phyloP scores from a whole-genome alignment of 2,113 vertebrate genomes.

The Rhinolophus sinicus region DNA sequence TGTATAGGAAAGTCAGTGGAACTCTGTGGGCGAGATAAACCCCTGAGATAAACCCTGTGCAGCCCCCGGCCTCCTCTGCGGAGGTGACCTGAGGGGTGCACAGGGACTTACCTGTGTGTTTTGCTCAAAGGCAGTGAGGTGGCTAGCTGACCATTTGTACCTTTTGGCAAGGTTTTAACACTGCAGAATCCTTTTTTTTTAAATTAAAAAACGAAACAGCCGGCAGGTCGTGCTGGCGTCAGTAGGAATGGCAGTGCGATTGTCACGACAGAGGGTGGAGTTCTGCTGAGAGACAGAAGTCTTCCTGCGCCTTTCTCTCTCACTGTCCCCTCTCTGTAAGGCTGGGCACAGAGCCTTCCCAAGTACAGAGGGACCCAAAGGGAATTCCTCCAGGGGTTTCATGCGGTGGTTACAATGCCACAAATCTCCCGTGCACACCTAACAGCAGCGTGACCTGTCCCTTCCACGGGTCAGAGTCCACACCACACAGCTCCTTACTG shows the following conservation, averaged over 20 bases:
- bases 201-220: neutral
- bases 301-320: neutral
- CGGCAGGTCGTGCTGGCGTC: neutral
- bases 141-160: no score
- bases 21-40: fast-evolving
- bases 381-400: neutral
- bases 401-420: no score
- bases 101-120: neutral
- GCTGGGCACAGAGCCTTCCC: neutral
- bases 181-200: neutral
- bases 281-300: neutral
- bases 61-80: no score
- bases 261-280: neutral
- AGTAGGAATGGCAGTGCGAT: neutral
- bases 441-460: no score
- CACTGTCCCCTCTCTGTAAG: neutral
- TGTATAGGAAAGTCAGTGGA: neutral
- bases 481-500: no score
- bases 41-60: no score
- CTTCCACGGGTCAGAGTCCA: neutral
- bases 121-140: neutral
- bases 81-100: fast-evolving
- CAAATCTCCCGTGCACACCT: neutral
- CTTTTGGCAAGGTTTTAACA: neutral
- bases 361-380: neutral